These are phyloP conservation scores for Aspidiotus destructor DNA, from an alignment of 2,888 invertebrate species.

Conservation along the genomic window DNA sequence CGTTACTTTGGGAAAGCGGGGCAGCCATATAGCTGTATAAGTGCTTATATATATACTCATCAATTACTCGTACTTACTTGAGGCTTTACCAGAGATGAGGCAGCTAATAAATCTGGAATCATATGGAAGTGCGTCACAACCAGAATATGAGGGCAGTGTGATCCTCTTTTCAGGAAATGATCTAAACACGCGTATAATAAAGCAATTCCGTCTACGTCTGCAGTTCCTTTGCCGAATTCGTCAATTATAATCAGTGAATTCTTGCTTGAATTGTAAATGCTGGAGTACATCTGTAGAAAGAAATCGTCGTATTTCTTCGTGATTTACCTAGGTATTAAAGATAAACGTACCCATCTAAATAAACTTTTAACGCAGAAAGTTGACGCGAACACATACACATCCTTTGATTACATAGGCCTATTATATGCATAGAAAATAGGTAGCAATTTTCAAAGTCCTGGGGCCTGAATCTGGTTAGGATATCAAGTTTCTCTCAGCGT, in stretches of 20 bases:
- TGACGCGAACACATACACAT: too few species aligned
- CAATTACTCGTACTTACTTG: slow-evolving; percentile 45
- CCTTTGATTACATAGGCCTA: too few species aligned
- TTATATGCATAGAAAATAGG: too few species aligned
- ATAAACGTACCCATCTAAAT: too few species aligned
- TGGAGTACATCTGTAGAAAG: slow-evolving; percentile 48
- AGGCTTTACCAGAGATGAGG: slow-evolving; percentile 43
- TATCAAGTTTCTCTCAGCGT: too few species aligned
- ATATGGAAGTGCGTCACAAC: slow-evolving; percentile 69
- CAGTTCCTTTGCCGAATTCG: slow-evolving; percentile 82
- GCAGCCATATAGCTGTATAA: neutral
- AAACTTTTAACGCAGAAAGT: too few species aligned
- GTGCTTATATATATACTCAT: neutral
- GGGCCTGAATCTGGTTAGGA: too few species aligned
- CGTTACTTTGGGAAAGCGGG: neutral
- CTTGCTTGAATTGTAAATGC: slow-evolving; percentile 54
- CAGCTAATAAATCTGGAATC: slow-evolving; percentile 51
- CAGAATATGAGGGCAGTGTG: slow-evolving; percentile 58
- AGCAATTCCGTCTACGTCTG: slow-evolving; percentile 63
- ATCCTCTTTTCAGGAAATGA: slow-evolving; percentile 52
- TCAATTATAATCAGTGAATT: slow-evolving; percentile 71
- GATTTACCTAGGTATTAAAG: too few species aligned
- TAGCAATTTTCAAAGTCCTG: too few species aligned
- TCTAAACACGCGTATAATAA: slow-evolving; percentile 59
- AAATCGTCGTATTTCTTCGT: too few species aligned